Evolutionary conservation across 1,140 invertebrate genomes (phyloP), one percentile per base, ranked within the genome.

Genomic region (Micrasema longulum): DNA sequence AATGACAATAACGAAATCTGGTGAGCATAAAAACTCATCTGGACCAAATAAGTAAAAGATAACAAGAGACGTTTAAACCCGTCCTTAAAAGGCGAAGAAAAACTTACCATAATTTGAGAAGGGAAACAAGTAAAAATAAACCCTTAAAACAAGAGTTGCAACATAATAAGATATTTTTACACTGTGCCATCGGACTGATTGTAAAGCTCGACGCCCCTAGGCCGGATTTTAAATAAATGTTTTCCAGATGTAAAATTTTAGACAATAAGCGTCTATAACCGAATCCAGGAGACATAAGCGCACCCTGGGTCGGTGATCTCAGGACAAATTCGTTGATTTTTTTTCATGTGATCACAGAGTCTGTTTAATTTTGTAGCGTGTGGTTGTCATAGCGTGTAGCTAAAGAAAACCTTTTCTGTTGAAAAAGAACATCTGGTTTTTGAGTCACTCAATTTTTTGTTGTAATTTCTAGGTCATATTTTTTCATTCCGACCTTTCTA

Each of bases 191-290:
- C 2, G 4, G 20, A 18, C 55, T 60, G 11, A 3, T 23, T 9
- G 16, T n/a, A 43, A 41, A 22, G 18, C 5, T 60, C 2, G 31
- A 9, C 1, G 0, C n/a, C 16, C 3, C 18, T 22, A 11, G 35
- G 36, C 35, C 35, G 55, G 55, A 60, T 60, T 60, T 60, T 60
- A 60, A 60, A 60, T 60, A 60, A 60, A 60, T 60, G 55, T 60
- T 12, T 60, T 60, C 55, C 55, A 60, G 55, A 60, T 60, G 55
- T 60, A 20, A 41, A 60, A 60, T 20, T 60, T 60, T 60, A 60
- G 36, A 60, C 55, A 60, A 60, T 60, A 35, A 60, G 16, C 55
- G 14, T 41, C 55, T 60, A 60, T 16, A 41, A 60, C 12, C 35
- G 18, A 60, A 60, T 38, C 12, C 16, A 31, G 36, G 36, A 60